Percentiles rank a stretch among this genome's conserved stretches.
Evolutionary conservation across 2,113 vertebrate species (phyloP).

Genomic region (Syngnathus floridae): DNA sequence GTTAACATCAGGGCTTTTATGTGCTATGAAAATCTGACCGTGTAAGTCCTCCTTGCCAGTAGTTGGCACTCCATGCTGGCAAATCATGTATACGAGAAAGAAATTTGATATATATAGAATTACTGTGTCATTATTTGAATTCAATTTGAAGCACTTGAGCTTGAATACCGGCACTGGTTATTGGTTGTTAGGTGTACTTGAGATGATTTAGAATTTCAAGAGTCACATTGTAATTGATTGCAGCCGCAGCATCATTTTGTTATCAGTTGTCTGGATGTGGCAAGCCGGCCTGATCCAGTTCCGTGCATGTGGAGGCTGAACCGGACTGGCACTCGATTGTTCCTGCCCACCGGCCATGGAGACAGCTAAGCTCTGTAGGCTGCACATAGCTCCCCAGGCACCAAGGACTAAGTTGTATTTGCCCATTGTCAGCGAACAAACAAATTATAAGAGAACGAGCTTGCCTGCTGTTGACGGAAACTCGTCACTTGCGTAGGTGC

Average conservation of each 20-base stretch:
- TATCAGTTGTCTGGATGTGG: conserved; percentile 4
- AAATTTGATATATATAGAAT: too few species aligned
- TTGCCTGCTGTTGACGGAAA: background rate
- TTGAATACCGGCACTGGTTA: too few species aligned
- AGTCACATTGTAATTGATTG: background rate
- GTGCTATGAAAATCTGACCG: too few species aligned
- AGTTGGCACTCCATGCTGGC: too few species aligned
- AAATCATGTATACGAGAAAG: too few species aligned
- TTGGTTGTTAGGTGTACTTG: too few species aligned
- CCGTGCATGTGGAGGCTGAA: conserved; percentile 24
- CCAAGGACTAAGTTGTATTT: background rate
- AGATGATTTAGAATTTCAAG: background rate
- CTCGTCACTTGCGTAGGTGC: background rate
- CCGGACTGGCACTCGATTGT: conserved; percentile 38
- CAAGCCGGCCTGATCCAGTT: conserved; percentile 24
- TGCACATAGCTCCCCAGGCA: background rate
- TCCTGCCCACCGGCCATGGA: conserved; percentile 39
- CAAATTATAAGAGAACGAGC: background rate
- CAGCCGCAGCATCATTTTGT: background rate
- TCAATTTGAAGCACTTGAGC: too few species aligned
- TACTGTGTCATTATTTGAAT: too few species aligned
- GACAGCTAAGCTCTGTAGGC: conserved; percentile 12
- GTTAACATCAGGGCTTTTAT: too few species aligned
- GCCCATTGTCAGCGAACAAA: background rate
- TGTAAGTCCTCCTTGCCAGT: too few species aligned